A percentile compares a stretch with the other conserved stretches of the same genome.
These are phyloP conservation scores for Plecotus auritus DNA, from an alignment of 2,113 vertebrate genomes.

Conservation along the genomic window DNA sequence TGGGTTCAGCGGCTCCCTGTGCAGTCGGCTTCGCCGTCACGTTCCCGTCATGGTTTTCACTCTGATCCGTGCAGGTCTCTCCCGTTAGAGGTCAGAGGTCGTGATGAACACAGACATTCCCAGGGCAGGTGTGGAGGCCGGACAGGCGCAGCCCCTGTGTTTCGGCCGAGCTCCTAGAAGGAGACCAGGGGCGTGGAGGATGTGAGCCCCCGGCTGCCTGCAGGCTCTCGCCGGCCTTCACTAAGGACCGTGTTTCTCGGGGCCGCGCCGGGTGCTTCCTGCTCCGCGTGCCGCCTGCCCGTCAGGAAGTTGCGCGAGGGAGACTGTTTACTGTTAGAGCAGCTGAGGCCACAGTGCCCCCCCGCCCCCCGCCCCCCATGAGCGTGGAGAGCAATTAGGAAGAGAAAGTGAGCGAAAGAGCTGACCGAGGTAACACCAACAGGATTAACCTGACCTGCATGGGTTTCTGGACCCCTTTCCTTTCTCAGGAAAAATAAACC, in stretches of 20 bases:
- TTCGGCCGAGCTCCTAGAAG: background rate
- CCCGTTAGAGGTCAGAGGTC: background rate
- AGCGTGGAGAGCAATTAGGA: conserved; percentile 65
- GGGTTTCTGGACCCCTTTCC: background rate
- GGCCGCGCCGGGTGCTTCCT: background rate
- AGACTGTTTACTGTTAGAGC: conserved; percentile 61
- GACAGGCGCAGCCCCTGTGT: background rate
- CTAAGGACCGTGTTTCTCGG: background rate
- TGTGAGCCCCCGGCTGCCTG: background rate
- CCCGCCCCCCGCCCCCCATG: background rate
- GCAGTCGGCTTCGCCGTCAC: background rate
- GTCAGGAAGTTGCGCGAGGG: conserved; percentile 67
- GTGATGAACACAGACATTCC: background rate
- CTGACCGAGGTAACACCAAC: background rate
- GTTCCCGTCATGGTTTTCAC: background rate
- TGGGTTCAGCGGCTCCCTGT: fast-evolving
- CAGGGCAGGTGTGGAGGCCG: background rate
- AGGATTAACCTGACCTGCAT: background rate
- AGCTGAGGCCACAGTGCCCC: conserved; percentile 21
- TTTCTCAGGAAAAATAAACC: background rate
- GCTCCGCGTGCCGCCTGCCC: background rate
- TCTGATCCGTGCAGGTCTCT: background rate
- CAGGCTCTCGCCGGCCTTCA: background rate
- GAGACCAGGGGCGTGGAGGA: fast-evolving
- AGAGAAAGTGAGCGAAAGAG: background rate